Evolutionary conservation across 2,888 invertebrate species (phyloP).

Genomic region (Petrophora chlorosata): DNA sequence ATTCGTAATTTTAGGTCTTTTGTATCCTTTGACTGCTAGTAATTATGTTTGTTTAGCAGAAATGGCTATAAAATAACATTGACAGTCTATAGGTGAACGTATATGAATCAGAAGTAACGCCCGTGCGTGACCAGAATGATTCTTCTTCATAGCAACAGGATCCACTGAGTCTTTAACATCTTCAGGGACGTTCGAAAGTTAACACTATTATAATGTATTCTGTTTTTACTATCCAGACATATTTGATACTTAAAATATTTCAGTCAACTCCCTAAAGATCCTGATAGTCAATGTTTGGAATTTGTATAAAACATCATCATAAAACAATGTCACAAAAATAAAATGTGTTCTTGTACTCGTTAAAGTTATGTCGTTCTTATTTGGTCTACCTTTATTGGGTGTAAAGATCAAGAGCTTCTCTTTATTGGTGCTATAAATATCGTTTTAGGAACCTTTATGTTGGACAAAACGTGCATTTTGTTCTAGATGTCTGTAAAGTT

Average conservation of each 20-base stretch:
- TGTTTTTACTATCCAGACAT: too few relatives aligned
- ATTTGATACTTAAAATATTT: too few relatives aligned
- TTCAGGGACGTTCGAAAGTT: slow-evolving; percentile 23
- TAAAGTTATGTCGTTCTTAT: too few relatives aligned
- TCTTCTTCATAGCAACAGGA: slow-evolving; percentile 8
- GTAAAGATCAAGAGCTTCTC: not conserved
- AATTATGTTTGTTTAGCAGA: too few relatives aligned
- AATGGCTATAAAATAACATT: slow-evolving; percentile 9
- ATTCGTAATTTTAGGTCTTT: too few relatives aligned
- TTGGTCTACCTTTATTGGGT: slow-evolving; percentile 4
- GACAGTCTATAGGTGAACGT: slow-evolving; percentile 10
- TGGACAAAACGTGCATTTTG: not conserved
- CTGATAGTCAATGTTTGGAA: too few relatives aligned
- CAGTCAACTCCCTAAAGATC: too few relatives aligned
- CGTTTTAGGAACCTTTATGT: not conserved
- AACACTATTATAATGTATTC: slow-evolving; percentile 1
- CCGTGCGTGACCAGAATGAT: slow-evolving; percentile 14
- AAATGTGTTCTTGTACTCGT: too few relatives aligned
- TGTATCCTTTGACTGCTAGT: too few relatives aligned
- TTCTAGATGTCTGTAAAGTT: slow-evolving; percentile 6
- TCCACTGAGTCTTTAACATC: too few relatives aligned
- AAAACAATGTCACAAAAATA: too few relatives aligned
- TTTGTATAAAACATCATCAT: too few relatives aligned
- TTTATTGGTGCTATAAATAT: slow-evolving; percentile 3
- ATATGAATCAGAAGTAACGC: slow-evolving; percentile 3